A percentile compares a stretch with the other conserved stretches of the same genome.
These are phyloP conservation scores for Ardeotis arabs DNA, from an alignment of 2,113 vertebrate species.

Conservation along the genomic window DNA sequence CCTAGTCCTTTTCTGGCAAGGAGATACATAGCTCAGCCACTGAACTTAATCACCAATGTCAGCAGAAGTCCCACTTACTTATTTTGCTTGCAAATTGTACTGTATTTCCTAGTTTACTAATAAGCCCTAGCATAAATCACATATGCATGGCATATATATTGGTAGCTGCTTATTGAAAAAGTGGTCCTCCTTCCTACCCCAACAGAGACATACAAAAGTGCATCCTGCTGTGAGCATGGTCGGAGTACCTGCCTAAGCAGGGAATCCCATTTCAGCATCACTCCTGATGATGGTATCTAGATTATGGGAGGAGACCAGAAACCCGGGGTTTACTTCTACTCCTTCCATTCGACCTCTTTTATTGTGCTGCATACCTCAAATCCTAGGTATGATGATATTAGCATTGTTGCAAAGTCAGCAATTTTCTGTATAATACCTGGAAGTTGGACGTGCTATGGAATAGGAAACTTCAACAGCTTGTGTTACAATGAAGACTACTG, in stretches of 20 bases:
- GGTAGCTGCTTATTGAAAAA: background rate
- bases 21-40: background rate
- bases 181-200: background rate
- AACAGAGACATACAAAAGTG: background rate
- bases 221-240: accelerated
- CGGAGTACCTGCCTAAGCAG: background rate
- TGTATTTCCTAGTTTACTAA: background rate
- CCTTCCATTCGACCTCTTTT: background rate
- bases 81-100: background rate
- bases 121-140: background rate
- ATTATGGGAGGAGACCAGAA: background rate
- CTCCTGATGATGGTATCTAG: background rate
- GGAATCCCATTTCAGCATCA: background rate
- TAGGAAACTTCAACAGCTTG: conserved; percentile 40
- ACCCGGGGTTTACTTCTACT: background rate
- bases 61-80: background rate
- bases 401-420: conserved; percentile 32
- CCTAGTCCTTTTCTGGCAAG: background rate
- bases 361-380: background rate
- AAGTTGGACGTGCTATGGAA: conserved; percentile 7
- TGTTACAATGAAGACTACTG: background rate
- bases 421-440: conserved; percentile 46
- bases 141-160: background rate
- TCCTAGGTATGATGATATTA: background rate
- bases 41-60: background rate